Percentiles rank a stretch among this genome's conserved stretches.
Evolutionary conservation across 2,113 vertebrate genomes (phyloP).

Genomic region (Protobothrops mucrosquamatus): DNA sequence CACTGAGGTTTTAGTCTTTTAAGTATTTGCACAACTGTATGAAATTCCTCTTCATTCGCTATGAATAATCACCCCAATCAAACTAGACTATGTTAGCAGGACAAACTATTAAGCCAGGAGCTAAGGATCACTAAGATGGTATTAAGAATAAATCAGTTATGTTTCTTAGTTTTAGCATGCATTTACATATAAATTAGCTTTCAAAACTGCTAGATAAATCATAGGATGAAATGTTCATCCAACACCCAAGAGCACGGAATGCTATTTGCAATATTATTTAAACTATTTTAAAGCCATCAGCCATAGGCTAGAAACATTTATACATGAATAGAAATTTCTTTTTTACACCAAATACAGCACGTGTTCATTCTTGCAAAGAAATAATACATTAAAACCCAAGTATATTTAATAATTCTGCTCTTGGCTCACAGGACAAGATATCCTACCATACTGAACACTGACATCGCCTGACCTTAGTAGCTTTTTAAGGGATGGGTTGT

Average conservation of each 20-base stretch:
- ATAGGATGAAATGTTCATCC: neutral
- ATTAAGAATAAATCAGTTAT: neutral
- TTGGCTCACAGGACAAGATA: neutral
- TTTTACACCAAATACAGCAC: neutral
- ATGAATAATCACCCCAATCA: neutral
- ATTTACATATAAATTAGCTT: slow-evolving; percentile 4
- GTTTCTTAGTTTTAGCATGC: neutral
- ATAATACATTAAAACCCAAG: slow-evolving; percentile 30
- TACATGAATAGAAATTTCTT: neutral
- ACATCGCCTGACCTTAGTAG: neutral
- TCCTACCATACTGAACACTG: neutral
- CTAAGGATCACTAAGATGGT: neutral
- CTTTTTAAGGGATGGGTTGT: neutral
- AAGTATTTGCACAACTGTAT: neutral
- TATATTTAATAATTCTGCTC: slow-evolving; percentile 19
- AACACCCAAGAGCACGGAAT: neutral
- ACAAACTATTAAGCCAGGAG: neutral
- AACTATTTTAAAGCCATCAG: slow-evolving; percentile 2
- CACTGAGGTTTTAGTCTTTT: neutral
- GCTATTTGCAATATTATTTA: slow-evolving; percentile 19
- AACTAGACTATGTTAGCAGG: neutral
- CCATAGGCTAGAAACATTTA: neutral
- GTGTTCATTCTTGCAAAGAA: slow-evolving; percentile 23
- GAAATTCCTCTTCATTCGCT: neutral
- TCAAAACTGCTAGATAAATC: neutral